Evolutionary conservation across 2,888 invertebrate species (phyloP), one percentile per base, ranked within the genome.

Genomic region (Morpho helenor): DNA sequence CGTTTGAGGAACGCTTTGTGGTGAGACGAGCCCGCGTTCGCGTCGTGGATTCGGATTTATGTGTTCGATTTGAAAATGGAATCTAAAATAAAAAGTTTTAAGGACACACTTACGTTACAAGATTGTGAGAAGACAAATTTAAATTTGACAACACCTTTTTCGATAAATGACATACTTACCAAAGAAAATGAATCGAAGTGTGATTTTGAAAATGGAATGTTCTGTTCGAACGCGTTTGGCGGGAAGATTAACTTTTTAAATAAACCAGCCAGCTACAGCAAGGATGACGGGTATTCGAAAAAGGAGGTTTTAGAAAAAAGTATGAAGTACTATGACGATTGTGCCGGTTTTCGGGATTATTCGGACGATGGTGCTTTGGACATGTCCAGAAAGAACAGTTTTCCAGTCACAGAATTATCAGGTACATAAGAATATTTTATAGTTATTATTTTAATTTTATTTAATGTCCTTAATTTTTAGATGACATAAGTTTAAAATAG

Each of bases 121-220:
- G 87, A 89, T 45, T 81, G 88, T 78, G 88, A 89, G 65, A 89
- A 88, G 67, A 83, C 83, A 1, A 83, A 69, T 72, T 71, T 87
- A 62, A 87, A 70, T 74, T 72, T 88, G 63, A 86, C 91, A 8
- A 95, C 94, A 8, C 94, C 95, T 43, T 95, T 95, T 80, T 94
- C 94, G 8, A 95, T 95, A 57, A 94, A 94, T 69, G 94, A 95
- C 71, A 95, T 95, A 76, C 80, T 95, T 72, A 93, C 93, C n/a
- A 89, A 86, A 66, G 92, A 91, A 73, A 88, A 86, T 54, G 89
- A 87, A 61, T 76, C 79, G 64, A 89, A 82, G 76, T 87, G 80
- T 68, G 81, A 83, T 65, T 84, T 85, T 76, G 87, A 87, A 74
- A 82, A 82, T 79, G 80, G 79, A 78, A 82, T 78, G 79, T 85